These are phyloP conservation scores for Melolontha melolontha DNA, from an alignment of 2,888 invertebrate genomes.

Conservation along the genomic window DNA sequence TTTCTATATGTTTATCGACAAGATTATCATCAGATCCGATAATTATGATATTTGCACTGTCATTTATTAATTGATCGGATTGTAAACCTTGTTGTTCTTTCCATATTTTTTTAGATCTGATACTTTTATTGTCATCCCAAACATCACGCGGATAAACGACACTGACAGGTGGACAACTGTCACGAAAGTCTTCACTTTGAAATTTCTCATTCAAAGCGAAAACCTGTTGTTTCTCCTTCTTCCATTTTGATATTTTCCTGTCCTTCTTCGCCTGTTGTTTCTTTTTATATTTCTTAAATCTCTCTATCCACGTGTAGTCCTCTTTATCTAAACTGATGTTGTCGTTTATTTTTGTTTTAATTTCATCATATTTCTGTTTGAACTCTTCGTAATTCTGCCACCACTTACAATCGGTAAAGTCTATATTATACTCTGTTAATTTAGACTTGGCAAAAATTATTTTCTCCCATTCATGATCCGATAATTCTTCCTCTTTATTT, in stretches of 20 bases:
- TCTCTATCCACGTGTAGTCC: conserved; percentile 46
- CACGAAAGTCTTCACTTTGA: conserved; percentile 44
- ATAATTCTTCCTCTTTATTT: conserved; percentile 27
- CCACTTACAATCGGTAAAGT: conserved; percentile 48
- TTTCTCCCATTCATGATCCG: conserved; percentile 50
- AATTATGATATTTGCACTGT: too few species aligned
- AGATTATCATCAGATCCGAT: too few species aligned
- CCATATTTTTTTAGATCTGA: too few species aligned
- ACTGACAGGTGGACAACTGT: conserved; percentile 44
- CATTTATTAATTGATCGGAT: too few species aligned
- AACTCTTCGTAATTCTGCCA: conserved; percentile 46
- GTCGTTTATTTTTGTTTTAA: conserved; percentile 43
- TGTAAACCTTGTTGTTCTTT: too few species aligned
- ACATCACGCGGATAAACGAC: conserved; percentile 38
- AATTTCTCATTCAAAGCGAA: conserved; percentile 43
- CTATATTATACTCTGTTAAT: conserved; percentile 48
- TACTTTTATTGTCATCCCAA: too few species aligned
- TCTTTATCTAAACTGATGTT: conserved; percentile 30
- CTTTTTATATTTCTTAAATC: conserved; percentile 41
- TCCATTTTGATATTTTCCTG: conserved; percentile 41
- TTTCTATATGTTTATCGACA: too few species aligned
- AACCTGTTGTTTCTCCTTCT: conserved; percentile 9
- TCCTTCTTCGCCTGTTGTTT: conserved; percentile 36
- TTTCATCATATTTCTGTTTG: conserved; percentile 40
- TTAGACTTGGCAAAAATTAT: conserved; percentile 55